Evolutionary conservation across 2,888 invertebrate species (phyloP).

Genomic region (Proisotoma minuta): DNA sequence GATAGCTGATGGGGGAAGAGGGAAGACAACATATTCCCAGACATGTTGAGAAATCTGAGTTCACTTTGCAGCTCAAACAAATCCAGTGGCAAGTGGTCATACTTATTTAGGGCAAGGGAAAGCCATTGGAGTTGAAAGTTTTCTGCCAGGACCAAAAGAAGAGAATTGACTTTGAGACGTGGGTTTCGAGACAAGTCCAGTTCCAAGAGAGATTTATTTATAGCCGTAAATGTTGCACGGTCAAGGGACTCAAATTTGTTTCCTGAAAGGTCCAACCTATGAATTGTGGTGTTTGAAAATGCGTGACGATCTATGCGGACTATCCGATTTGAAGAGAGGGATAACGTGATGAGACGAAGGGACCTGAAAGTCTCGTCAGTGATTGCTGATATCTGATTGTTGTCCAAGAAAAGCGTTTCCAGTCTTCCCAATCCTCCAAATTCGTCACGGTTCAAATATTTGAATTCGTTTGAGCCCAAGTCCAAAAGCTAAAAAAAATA

Average conservation of each 20-base stretch:
- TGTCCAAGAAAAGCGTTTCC: slow-evolving; percentile 65
- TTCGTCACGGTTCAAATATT: slow-evolving; percentile 57
- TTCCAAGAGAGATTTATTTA: slow-evolving; percentile 45
- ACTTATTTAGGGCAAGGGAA: slow-evolving; percentile 59
- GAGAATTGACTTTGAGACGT: slow-evolving; percentile 54
- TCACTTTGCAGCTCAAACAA: slow-evolving; percentile 60
- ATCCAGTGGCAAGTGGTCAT: slow-evolving; percentile 58
- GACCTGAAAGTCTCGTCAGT: slow-evolving; percentile 51
- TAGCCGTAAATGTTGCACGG: slow-evolving; percentile 33
- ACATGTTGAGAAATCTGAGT: slow-evolving; percentile 65
- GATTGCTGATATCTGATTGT: slow-evolving; percentile 71
- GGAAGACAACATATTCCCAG: slow-evolving; percentile 63
- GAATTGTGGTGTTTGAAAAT: slow-evolving; percentile 66
- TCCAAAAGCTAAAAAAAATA: slow-evolving; percentile 55
- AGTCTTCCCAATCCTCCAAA: slow-evolving; percentile 73
- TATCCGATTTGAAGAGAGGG: slow-evolving; percentile 67
- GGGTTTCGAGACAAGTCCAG: slow-evolving; percentile 48
- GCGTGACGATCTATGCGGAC: slow-evolving; percentile 69
- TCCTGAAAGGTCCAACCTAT: slow-evolving; percentile 68
- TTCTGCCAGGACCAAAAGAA: slow-evolving; percentile 53
- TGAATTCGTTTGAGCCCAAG: slow-evolving; percentile 71
- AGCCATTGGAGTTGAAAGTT: slow-evolving; percentile 59
- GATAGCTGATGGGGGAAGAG: slow-evolving; percentile 59
- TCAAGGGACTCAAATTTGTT: slow-evolving; percentile 53
- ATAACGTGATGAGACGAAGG: slow-evolving; percentile 56